phyloP scores from a whole-genome alignment of 2,797 vertebrate genomes.

The Acanthopagrus latus region DNA sequence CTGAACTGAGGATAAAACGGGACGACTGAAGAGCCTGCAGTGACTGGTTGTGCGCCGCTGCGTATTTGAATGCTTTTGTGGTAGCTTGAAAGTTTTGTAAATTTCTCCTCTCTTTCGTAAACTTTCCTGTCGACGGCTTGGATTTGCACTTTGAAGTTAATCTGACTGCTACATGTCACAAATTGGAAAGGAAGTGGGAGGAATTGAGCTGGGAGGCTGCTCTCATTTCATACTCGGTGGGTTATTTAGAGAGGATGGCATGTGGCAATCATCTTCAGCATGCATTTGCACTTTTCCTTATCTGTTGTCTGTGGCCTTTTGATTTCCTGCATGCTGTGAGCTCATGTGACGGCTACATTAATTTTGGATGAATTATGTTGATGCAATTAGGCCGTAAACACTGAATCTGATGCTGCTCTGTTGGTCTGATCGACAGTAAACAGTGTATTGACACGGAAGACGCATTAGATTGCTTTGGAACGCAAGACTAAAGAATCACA shows the following conservation, averaged over 20 bases:
- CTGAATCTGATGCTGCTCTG: conserved; percentile 63
- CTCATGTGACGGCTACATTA: conserved; percentile 33
- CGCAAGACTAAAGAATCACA: neutral
- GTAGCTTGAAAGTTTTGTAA: conserved; percentile 49
- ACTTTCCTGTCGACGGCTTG: conserved; percentile 52
- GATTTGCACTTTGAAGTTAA: conserved; percentile 77
- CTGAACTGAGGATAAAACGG: conserved; percentile 30
- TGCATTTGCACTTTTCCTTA: conserved; percentile 79
- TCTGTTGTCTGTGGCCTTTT: conserved; percentile 73
- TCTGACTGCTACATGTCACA: conserved; percentile 63
- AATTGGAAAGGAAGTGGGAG: conserved; percentile 39
- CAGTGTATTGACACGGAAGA: conserved; percentile 65
- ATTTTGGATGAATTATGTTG: conserved; percentile 33
- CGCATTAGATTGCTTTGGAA: conserved; percentile 35
- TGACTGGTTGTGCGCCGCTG: conserved; percentile 36
- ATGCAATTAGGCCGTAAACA: conserved; percentile 51
- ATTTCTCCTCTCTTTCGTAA: conserved; percentile 44
- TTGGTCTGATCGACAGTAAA: conserved; percentile 45
- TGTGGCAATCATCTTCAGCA: conserved; percentile 74
- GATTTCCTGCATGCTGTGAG: conserved; percentile 72
- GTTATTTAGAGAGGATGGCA: conserved; percentile 40
- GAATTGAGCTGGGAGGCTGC: conserved; percentile 34
- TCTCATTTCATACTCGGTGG: conserved; percentile 29
- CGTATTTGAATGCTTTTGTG: conserved; percentile 54
- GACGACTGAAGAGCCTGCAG: conserved; percentile 19